Evolutionary conservation across 2,888 invertebrate genomes (phyloP), one percentile per base, ranked within the genome.

Genomic region (Athalia rosae): DNA sequence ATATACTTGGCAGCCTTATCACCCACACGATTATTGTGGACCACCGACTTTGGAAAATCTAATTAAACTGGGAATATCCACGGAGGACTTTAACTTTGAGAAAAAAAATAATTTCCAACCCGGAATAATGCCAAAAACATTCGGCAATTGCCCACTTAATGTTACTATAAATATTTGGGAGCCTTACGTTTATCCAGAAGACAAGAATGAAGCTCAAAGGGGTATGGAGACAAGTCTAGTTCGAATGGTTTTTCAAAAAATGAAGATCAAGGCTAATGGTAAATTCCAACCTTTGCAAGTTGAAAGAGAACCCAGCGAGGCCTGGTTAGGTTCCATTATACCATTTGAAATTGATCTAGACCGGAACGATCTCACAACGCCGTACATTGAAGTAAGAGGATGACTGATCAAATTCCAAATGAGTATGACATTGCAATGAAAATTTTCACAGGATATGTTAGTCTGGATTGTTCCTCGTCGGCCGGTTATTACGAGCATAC

Each of bases 1-100:
- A 7, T 77, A 67, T 67, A 67, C 77, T 7, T 77, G 77, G 77
- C 77, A 59, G 15, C 77, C 77, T 28, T 77, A 48, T 48, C 47
- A 59, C 59, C 77, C 77, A 59, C 3, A 9, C 0, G 59, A 59
- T 67, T 28, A 59, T 13, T 77, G 77, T 50, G 77, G 66, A 4
- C 58, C 77, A 9, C 77, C 77, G 4, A 41, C 9, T 41, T 13
- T 13, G 48, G 11, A 50, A 0, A 77, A 67, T 28, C 67, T 67
- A n/a, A 77, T 77, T 43, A 67, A 59, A 59, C 61, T 77, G 5
- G 77, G 77, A 5, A 13, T 48, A 56, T 67, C 59, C 9, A 59
- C 41, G 8, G 47, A 48, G 15, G 13, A 9, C 47, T 48, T 67
- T n/a, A 9, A 58, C 8, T 77, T 67, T 59, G n/a, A 41, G 59